Percentiles rank a stretch among this genome's conserved stretches.
Evolutionary conservation across 2,888 invertebrate genomes (phyloP).

Genomic region (Acanthacorydalis orientalis): DNA sequence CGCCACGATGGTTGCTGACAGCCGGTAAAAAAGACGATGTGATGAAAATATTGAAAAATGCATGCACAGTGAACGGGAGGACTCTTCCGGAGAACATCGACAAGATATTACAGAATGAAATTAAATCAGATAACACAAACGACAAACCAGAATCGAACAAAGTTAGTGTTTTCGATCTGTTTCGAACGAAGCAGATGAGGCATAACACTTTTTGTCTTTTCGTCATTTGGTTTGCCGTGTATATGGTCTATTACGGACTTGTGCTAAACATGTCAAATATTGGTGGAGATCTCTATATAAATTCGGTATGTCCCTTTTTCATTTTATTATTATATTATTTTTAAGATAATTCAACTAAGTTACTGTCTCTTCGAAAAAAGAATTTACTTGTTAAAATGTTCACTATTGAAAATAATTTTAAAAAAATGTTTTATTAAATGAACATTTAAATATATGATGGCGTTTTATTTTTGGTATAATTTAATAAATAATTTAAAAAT

Average conservation of each 20-base stretch:
- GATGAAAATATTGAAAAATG: slow-evolving; percentile 42
- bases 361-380: too few species aligned
- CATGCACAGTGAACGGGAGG: slow-evolving; percentile 45
- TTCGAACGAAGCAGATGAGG: slow-evolving; percentile 43
- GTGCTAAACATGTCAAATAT: slow-evolving; percentile 58
- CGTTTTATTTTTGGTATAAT: too few species aligned
- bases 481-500: too few species aligned
- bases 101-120: slow-evolving; percentile 33
- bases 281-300: slow-evolving; percentile 56
- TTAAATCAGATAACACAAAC: slow-evolving; percentile 29
- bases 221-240: slow-evolving; percentile 60
- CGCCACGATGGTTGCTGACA: slow-evolving; percentile 59
- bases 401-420: too few species aligned
- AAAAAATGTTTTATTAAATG: too few species aligned
- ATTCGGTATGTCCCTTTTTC: slow-evolving; percentile 37
- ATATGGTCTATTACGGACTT: slow-evolving; percentile 62
- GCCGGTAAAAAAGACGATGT: slow-evolving; percentile 57
- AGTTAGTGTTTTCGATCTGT: slow-evolving; percentile 44
- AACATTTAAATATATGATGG: too few species aligned
- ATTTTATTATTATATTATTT: not conserved
- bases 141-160: slow-evolving; percentile 20
- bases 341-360: too few species aligned
- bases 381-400: too few species aligned
- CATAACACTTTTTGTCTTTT: slow-evolving; percentile 54
- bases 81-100: slow-evolving; percentile 50